Conservation (phyloP, 2,113 vertebrate genomes). For the Myotis davidii region DNA sequence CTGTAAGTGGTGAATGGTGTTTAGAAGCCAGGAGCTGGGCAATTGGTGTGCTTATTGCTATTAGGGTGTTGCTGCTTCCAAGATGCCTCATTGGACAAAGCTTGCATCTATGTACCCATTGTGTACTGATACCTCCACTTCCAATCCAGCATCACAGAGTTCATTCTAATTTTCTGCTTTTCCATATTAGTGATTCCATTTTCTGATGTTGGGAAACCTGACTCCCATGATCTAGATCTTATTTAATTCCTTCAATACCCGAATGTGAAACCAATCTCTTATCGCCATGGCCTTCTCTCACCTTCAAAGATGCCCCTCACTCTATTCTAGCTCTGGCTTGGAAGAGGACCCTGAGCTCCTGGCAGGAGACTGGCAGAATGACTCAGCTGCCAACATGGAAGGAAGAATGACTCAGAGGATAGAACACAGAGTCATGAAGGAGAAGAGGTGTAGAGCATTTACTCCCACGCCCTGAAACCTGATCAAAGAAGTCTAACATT, state of each 20-base stretch:
- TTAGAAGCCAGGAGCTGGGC: background rate
- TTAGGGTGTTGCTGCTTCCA: background rate
- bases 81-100: background rate
- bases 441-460: background rate
- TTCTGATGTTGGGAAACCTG: background rate
- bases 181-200: background rate
- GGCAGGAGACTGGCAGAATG: background rate
- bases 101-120: background rate
- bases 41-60: background rate
- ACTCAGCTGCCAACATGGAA: background rate
- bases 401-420: background rate
- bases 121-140: background rate
- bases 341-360: background rate
- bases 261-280: background rate
- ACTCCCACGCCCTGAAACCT: background rate
- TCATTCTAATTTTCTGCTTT: constrained; percentile 22
- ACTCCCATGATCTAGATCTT: background rate
- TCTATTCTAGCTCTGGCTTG: background rate
- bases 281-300: background rate
- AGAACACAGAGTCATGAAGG: background rate
- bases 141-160: background rate
- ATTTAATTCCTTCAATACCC: background rate
- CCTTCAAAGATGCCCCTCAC: background rate
- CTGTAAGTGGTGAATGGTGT: background rate
- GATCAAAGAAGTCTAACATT: background rate